These are phyloP conservation scores for Sesia bembeciformis DNA, from an alignment of 2,888 invertebrate species.

Conservation along the genomic window DNA sequence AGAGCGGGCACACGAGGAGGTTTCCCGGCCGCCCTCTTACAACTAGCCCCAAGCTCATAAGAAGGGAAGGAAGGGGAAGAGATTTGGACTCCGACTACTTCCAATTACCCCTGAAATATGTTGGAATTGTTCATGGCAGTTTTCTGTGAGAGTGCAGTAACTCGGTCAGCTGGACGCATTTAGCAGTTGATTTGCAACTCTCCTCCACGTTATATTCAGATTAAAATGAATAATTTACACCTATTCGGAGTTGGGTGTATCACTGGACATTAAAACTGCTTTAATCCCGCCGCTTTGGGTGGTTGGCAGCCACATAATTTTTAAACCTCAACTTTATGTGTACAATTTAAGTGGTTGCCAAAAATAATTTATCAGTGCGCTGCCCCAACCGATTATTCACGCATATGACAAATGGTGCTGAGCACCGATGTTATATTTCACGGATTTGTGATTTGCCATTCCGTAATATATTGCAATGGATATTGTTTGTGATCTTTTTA, in stretches of 20 bases:
- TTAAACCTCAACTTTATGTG: slow-evolving; percentile 16
- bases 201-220: too few species aligned
- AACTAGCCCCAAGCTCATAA: too few species aligned
- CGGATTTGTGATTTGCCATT: slow-evolving; percentile 50
- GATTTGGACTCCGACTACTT: too few species aligned
- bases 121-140: too few species aligned
- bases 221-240: background rate
- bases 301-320: slow-evolving; percentile 26
- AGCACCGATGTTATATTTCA: slow-evolving; percentile 38
- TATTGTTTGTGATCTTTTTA: slow-evolving; percentile 17
- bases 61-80: too few species aligned
- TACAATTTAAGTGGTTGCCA: slow-evolving; percentile 41
- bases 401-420: slow-evolving; percentile 51
- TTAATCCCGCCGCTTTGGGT: slow-evolving; percentile 18
- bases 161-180: too few species aligned
- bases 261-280: background rate
- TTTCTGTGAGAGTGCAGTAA: too few species aligned
- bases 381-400: slow-evolving; percentile 42
- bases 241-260: background rate
- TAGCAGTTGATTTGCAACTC: too few species aligned
- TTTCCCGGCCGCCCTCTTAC: too few species aligned
- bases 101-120: too few species aligned
- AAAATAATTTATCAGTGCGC: slow-evolving; percentile 51
- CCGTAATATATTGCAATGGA: slow-evolving; percentile 18
- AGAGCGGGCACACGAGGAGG: too few species aligned